Conservation (phyloP, 1,140 invertebrate species). For the Drosophila azteca region DNA sequence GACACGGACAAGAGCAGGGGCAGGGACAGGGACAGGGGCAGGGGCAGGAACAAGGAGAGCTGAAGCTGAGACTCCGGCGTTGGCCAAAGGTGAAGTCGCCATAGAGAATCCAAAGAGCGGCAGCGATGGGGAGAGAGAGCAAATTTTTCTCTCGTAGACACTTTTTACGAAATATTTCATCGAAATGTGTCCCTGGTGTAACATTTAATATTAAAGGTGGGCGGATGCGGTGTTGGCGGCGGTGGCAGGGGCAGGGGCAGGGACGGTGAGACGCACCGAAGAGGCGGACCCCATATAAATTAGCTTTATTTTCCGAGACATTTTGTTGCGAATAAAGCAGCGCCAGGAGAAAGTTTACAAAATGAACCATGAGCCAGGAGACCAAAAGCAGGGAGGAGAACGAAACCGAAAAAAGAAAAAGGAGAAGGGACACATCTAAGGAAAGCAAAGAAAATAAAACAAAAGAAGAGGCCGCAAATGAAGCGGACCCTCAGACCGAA, state of each 20-base stretch:
- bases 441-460: constrained; percentile 21
- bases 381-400: constrained; percentile 42
- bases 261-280: neutral
- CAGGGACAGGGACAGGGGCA: constrained; percentile 13
- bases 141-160: constrained; percentile 80
- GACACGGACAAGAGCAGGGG: constrained; percentile 10
- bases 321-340: constrained; percentile 81
- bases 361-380: constrained; percentile 42
- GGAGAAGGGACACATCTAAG: constrained; percentile 20
- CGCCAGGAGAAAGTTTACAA: constrained; percentile 68
- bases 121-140: constrained; percentile 1
- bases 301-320: constrained; percentile 82
- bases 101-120: constrained; percentile 7
- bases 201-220: constrained; percentile 83
- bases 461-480: constrained; percentile 57
- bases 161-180: constrained; percentile 84
- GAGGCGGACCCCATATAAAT: constrained; percentile 73
- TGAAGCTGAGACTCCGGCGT: constrained; percentile 50
- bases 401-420: constrained; percentile 27
- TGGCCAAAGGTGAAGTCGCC: constrained; percentile 13
- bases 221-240: constrained; percentile 39
- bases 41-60: constrained; percentile 5
- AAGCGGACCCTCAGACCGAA: constrained; percentile 43
- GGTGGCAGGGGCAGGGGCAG: neutral
- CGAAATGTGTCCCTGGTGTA: constrained; percentile 84